Evolutionary conservation across 2,888 invertebrate genomes (phyloP).

Genomic region (Griposia aprilina): DNA sequence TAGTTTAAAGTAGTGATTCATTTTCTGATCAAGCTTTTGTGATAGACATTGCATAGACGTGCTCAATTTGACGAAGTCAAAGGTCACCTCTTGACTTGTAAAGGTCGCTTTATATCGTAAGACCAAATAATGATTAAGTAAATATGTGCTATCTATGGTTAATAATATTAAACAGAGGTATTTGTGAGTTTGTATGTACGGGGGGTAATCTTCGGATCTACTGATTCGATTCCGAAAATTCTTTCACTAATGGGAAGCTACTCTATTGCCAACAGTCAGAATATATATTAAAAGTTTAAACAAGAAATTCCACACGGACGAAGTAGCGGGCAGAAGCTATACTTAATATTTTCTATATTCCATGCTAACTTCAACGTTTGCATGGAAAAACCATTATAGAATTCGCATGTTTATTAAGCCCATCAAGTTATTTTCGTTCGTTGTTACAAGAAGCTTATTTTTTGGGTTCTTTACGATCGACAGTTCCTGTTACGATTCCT

Average conservation of each 20-base stretch:
- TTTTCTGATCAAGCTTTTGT: background rate
- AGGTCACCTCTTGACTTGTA: background rate
- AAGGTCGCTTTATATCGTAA: background rate
- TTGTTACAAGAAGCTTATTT: slow-evolving; percentile 19
- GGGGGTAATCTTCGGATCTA: too few species aligned
- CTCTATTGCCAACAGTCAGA: too few species aligned
- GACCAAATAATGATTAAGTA: background rate
- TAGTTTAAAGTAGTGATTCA: background rate
- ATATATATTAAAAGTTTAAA: too few species aligned
- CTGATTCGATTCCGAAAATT: too few species aligned
- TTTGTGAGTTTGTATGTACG: too few species aligned
- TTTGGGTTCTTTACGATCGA: slow-evolving; percentile 50
- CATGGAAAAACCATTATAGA: slow-evolving; percentile 15
- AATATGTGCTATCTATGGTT: too few species aligned
- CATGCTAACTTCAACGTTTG: background rate
- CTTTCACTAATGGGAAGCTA: too few species aligned
- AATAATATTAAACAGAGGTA: too few species aligned
- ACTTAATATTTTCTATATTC: background rate
- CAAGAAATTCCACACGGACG: too few species aligned
- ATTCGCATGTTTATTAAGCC: slow-evolving; percentile 46
- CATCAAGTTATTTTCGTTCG: slow-evolving; percentile 37
- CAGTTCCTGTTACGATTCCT: slow-evolving; percentile 28
- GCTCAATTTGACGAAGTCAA: background rate
- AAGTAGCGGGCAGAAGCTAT: too few species aligned
- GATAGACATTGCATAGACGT: background rate